Percentiles rank a stretch among this genome's conserved stretches.
These are phyloP conservation scores for Nymphalis c-album DNA, from an alignment of 2,888 invertebrate genomes.

Conservation along the genomic window DNA sequence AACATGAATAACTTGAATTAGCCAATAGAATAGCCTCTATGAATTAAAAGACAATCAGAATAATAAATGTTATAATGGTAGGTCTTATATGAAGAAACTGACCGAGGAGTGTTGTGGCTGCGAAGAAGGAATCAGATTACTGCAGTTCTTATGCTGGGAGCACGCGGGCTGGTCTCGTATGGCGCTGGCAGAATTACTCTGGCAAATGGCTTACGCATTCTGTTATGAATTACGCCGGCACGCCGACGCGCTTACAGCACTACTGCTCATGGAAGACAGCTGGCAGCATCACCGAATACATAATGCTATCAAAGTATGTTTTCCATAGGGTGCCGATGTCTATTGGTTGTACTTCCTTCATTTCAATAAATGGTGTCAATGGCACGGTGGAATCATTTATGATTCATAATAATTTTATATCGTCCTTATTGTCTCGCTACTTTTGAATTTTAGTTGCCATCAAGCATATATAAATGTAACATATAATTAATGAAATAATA, in stretches of 20 bases:
- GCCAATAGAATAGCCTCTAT: too few species aligned
- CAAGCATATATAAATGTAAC: too few species aligned
- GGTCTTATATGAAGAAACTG: conserved; percentile 93
- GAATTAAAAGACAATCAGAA: too few species aligned
- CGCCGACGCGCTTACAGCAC: conserved; percentile 92
- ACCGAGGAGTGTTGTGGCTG: conserved; percentile 96
- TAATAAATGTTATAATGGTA: conserved; percentile 36
- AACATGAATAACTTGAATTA: too few species aligned
- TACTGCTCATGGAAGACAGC: conserved; percentile 95
- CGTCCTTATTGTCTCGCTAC: too few species aligned
- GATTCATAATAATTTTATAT: too few species aligned
- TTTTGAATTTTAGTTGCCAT: not conserved
- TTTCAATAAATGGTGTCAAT: too few species aligned
- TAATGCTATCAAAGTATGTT: conserved; percentile 91
- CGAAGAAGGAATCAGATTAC: conserved; percentile 93
- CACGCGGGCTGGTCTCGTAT: conserved; percentile 95
- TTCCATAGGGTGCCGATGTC: not conserved
- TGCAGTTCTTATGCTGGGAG: conserved; percentile 98
- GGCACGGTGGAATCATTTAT: not conserved
- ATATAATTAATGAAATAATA: too few species aligned
- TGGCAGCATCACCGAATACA: conserved; percentile 98
- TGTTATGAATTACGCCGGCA: conserved; percentile 96
- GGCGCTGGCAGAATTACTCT: conserved; percentile 93
- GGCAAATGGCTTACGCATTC: conserved; percentile 94
- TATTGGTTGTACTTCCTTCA: conserved; percentile 34